Conservation (phyloP, 2,888 invertebrate genomes). For the Cantharis flavilabris region DNA sequence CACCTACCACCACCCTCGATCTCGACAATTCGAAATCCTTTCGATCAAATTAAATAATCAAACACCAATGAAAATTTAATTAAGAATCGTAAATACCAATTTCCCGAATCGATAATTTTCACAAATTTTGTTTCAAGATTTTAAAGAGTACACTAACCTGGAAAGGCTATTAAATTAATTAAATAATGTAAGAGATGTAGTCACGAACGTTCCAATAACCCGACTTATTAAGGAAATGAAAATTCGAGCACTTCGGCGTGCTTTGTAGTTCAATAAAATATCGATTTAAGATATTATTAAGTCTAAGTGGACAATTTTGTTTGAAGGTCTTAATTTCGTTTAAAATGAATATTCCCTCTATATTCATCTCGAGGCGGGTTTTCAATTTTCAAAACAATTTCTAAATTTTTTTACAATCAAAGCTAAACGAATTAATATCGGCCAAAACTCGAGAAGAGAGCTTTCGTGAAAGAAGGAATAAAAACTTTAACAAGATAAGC, state of each 20-base stretch:
- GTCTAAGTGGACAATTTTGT: background rate
- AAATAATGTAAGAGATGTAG: background rate
- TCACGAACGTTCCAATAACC: background rate
- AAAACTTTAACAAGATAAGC: constrained; percentile 9
- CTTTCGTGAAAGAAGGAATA: background rate
- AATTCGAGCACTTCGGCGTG: background rate
- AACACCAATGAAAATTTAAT: background rate
- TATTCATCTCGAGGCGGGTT: background rate
- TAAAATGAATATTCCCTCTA: background rate
- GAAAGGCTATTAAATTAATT: background rate
- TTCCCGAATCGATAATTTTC: background rate
- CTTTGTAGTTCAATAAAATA: background rate
- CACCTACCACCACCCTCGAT: background rate
- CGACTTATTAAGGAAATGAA: background rate
- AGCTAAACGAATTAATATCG: background rate
- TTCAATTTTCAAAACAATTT: background rate
- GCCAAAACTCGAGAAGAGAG: background rate
- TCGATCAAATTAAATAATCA: background rate
- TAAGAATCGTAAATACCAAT: background rate
- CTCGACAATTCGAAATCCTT: background rate
- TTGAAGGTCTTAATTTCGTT: background rate
- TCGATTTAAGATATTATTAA: background rate
- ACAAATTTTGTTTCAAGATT: background rate
- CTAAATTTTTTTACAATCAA: background rate
- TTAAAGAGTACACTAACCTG: background rate